Conservation (phyloP, 2,888 invertebrate genomes). For the Drymonia ruficornis region DNA sequence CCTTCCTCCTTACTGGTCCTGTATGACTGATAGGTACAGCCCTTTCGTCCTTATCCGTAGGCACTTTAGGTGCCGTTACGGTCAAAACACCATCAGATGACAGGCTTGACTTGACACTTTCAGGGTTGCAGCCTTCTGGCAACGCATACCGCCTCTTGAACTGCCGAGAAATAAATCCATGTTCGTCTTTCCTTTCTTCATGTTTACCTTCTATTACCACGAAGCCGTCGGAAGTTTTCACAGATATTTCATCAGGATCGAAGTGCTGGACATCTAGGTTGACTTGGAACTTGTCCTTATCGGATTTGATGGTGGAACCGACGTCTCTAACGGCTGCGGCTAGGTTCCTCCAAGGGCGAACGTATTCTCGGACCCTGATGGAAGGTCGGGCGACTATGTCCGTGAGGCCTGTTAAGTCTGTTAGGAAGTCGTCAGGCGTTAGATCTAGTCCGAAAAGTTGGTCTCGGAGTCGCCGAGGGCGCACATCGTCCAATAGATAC, state of each 20-base stretch:
- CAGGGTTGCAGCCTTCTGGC: slow-evolving; percentile 89
- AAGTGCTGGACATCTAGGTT: slow-evolving; percentile 92
- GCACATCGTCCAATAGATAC: slow-evolving; percentile 62
- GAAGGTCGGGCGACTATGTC: slow-evolving; percentile 65
- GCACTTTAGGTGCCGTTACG: slow-evolving; percentile 84
- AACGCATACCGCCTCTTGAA: slow-evolving; percentile 90
- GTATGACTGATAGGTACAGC: slow-evolving; percentile 86
- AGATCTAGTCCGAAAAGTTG: slow-evolving; percentile 72
- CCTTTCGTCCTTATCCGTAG: slow-evolving; percentile 69
- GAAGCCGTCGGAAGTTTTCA: slow-evolving; percentile 89
- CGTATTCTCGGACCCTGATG: slow-evolving; percentile 55
- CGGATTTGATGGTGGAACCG: slow-evolving; percentile 81
- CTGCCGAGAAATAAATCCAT: slow-evolving; percentile 90
- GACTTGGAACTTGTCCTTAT: slow-evolving; percentile 87
- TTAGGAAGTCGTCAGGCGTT: slow-evolving; percentile 65
- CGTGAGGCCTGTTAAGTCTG: slow-evolving; percentile 57
- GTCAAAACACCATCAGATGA: slow-evolving; percentile 91
- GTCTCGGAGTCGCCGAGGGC: slow-evolving; percentile 63
- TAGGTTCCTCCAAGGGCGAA: slow-evolving; percentile 72
- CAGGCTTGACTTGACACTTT: slow-evolving; percentile 88
- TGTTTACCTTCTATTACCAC: slow-evolving; percentile 92
- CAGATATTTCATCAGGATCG: slow-evolving; percentile 90
- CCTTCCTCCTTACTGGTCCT: slow-evolving; percentile 82
- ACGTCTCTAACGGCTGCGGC: slow-evolving; percentile 72
- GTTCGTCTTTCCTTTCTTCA: slow-evolving; percentile 90